Evolutionary conservation across 2,888 invertebrate species (phyloP).

Genomic region (Endotricha flammealis): DNA sequence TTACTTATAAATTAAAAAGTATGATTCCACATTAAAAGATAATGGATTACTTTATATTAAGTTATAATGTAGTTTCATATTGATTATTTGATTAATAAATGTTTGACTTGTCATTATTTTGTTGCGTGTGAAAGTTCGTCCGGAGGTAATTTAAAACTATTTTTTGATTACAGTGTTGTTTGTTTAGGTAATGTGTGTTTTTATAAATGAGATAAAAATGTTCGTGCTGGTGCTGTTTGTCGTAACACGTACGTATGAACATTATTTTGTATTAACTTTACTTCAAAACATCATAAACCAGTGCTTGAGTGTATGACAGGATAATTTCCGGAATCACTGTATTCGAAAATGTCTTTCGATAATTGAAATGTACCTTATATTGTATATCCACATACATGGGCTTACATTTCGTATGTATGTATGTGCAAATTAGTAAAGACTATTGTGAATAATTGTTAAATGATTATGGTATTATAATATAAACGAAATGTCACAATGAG

Average conservation of each 20-base stretch:
- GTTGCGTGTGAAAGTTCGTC: conserved; percentile 48
- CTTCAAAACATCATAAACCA: too few relatives aligned
- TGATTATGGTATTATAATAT: too few relatives aligned
- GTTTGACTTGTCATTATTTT: conserved; percentile 23
- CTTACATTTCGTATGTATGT: too few relatives aligned
- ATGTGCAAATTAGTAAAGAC: too few relatives aligned
- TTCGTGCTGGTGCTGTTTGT: conserved; percentile 15
- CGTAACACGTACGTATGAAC: conserved; percentile 15
- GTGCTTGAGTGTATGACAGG: too few relatives aligned
- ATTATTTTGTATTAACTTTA: too few relatives aligned
- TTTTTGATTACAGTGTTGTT: conserved; percentile 33
- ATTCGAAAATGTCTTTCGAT: too few relatives aligned
- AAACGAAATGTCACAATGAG: too few relatives aligned
- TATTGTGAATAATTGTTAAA: too few relatives aligned
- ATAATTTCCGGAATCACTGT: too few relatives aligned
- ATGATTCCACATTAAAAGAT: conserved; percentile 14
- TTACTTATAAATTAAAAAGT: conserved; percentile 1
- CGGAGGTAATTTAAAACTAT: conserved; percentile 48
- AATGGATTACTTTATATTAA: conserved; percentile 55
- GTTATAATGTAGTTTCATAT: conserved; percentile 62
- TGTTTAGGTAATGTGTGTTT: conserved; percentile 23
- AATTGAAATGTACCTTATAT: too few relatives aligned
- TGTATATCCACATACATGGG: too few relatives aligned
- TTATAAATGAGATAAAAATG: conserved; percentile 17
- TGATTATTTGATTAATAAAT: conserved; percentile 26